Evolutionary conservation across 2,797 vertebrate species (phyloP).

Genomic region (Enteromius paludinosus): DNA sequence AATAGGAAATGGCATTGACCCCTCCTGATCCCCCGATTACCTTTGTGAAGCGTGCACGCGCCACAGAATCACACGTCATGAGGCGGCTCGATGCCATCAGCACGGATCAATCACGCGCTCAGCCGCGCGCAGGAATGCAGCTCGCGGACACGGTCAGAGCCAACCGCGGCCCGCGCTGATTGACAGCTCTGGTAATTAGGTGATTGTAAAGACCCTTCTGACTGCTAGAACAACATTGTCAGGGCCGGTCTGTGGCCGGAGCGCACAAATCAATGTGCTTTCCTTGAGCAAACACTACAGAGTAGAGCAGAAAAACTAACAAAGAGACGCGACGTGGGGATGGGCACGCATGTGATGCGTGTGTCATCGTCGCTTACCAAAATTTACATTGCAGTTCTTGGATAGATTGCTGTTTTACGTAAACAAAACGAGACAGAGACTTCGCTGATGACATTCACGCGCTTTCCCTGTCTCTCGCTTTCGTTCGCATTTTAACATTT

Average conservation of each 20-base stretch:
- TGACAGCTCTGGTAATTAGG: conserved; percentile 99
- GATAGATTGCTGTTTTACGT: conserved; percentile 21
- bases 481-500: conserved; percentile 48
- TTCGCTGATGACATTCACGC: background rate
- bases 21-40: conserved; percentile 93
- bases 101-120: conserved; percentile 91
- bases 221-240: conserved; percentile 97
- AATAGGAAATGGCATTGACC: conserved; percentile 95
- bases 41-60: conserved; percentile 93
- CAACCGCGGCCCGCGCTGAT: conserved; percentile 86
- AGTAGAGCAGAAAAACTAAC: conserved; percentile 69
- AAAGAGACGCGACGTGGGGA: conserved; percentile 66
- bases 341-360: conserved; percentile 35
- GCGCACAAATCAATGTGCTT: conserved; percentile 92
- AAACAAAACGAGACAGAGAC: conserved; percentile 23
- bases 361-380: conserved; percentile 27
- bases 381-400: conserved; percentile 16
- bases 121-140: conserved; percentile 87
- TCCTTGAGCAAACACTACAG: conserved; percentile 80
- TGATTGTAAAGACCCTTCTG: conserved; percentile 92
- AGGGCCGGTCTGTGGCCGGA: conserved; percentile 90
- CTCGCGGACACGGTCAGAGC: conserved; percentile 82
- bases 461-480: background rate
- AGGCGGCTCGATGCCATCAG: conserved; percentile 91
- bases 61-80: conserved; percentile 95